Evolutionary conservation across 2,113 vertebrate genomes (phyloP), one percentile per base, ranked within the genome.

Genomic region (Irena cyanogastra): DNA sequence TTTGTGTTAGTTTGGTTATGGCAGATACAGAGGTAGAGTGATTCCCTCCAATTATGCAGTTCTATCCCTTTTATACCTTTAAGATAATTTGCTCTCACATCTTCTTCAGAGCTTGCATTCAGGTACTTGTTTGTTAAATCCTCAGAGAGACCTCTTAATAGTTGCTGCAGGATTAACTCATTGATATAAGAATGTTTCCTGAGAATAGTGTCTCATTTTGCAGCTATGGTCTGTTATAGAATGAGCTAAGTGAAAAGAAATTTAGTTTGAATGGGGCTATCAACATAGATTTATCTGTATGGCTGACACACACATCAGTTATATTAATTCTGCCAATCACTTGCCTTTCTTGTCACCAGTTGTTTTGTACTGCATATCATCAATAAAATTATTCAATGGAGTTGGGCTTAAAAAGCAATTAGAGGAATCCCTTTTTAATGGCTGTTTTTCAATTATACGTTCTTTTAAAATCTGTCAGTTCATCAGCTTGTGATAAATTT

Each of bases 371-470:
- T 83, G 39, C 13, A 7, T 86, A 52, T 80, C 19, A 37, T 42
- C 35, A 9, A 66, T 70, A 72, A 89, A 86, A 89, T 47, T 87
- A 52, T 21, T 70, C 10, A 96, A n/a, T 71, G 71, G 35, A 83
- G 4, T 77, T 6, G 1, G 19, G 7, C 71, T 50, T 69, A 83
- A 44, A 92, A 89, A 71, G 47, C 47, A 74, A 23, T 94, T 94
- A 68, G 47, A 89, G 39, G 52, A 60, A 89, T 81, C 47, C 27
- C 56, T 83, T 87, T 87, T 87, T 92, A 95, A 93, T 83, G 87
- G 26, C 60, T 83, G 13, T 41, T 88, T 93, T 93, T 89, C 71
- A 78, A 10, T 90, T 86, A 66, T 22, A 20, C 5, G 2, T 87
- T 92, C 42, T 42, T 92, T 85, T 80, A 57, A 93, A 87, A 80